These are phyloP conservation scores for Tautogolabrus adspersus DNA, from an alignment of 2,113 vertebrate species.

Conservation along the genomic window DNA sequence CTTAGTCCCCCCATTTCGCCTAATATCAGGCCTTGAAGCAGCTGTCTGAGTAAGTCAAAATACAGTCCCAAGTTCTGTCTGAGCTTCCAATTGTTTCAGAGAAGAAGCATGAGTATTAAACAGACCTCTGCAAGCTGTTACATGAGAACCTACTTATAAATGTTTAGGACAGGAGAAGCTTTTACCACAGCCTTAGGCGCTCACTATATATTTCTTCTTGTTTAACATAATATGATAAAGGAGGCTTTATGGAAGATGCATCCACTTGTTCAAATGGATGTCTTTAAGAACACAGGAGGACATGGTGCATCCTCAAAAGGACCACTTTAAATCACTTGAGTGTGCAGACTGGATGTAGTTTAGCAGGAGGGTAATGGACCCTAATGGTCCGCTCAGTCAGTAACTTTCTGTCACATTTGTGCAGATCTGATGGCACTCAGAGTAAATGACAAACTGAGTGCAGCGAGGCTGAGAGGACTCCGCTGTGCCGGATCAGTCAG, in stretches of 20 bases:
- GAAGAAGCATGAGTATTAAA: too few species aligned
- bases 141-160: too few species aligned
- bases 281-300: slow-evolving; percentile 33
- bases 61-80: too few species aligned
- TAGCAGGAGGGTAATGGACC: slow-evolving; percentile 44
- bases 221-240: neutral
- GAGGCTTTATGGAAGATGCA: neutral
- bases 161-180: neutral
- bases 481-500: slow-evolving; percentile 23
- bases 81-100: too few species aligned
- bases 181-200: too few species aligned
- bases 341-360: slow-evolving; percentile 5
- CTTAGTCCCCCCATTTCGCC: too few species aligned
- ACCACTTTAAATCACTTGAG: slow-evolving; percentile 12
- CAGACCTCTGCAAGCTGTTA: too few species aligned
- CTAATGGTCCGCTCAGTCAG: slow-evolving; percentile 43
- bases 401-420: slow-evolving; percentile 13
- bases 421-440: slow-evolving; percentile 36
- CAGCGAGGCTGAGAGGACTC: neutral
- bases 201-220: neutral
- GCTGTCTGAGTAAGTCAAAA: too few species aligned
- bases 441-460: slow-evolving; percentile 20
- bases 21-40: too few species aligned
- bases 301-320: neutral
- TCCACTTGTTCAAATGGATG: neutral